Base-by-base conservation (phyloP, 2,888 invertebrate species). In the Frankliniella intonsa region DNA sequence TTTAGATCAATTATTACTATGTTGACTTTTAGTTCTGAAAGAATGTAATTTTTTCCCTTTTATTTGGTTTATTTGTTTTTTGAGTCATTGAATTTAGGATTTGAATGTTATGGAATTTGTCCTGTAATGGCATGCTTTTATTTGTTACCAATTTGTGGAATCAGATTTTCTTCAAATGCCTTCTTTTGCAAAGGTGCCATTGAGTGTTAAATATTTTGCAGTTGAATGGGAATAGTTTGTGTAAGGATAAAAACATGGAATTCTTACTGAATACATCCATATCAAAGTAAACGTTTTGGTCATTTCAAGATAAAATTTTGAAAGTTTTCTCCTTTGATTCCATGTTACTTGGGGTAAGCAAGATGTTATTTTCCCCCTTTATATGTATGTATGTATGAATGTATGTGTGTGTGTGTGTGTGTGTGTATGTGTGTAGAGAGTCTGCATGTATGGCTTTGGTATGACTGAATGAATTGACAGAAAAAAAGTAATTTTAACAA, bases 101-200 rank as follows among this genome's bases (percentile, higher is more conserved):
- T 55, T 55, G 14, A 14, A 19, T 55, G 11, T 55, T 55, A 17
- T 55, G 2, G 22, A 69, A 69, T 69, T 69, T 62, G 11, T 69
- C 69, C 17, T 55, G 11, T 55, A 55, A 55, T 55, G 55, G 55
- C 17, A 17, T 55, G 17, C 7, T 14, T 55, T 38, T 38, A 38
- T 55, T 22, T 69, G 69, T 69, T 69, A 69, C 69, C 69, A 69
- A 69, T 69, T 69, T 69, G n/a, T 62, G 69, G 69, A 19, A 69
- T 11, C 22, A 62, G 62, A 62, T 62, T 38, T 38, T 11, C 62
- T n/a, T 62, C 62, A 62, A 62, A 62, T 62, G 17, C 62, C 62
- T 17, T 17, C n/a, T 62, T 62, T 62, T 17, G 11, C 7, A 62
- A 62, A 62, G 11, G n/a, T 14, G 62, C 62, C 17, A 62, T 62